Evolutionary conservation across 2,888 invertebrate genomes (phyloP).

Genomic region (Lumbricus terrestris): DNA sequence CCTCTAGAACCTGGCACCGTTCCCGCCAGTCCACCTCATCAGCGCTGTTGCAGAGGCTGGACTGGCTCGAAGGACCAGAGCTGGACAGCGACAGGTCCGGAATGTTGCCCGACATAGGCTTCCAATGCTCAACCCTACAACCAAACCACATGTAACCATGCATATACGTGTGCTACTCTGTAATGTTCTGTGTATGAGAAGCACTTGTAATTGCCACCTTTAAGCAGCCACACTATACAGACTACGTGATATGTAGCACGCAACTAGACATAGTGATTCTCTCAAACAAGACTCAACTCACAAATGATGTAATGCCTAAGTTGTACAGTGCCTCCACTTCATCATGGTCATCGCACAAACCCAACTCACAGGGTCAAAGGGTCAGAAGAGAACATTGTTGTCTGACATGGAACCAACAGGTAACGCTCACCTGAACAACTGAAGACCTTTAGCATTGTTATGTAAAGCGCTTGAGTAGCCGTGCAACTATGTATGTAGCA

Average conservation of each 20-base stretch:
- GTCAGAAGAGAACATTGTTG: too few relatives aligned
- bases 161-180: not conserved
- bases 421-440: too few relatives aligned
- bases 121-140: not conserved
- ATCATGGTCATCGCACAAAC: too few relatives aligned
- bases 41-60: constrained; percentile 19
- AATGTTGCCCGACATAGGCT: constrained; percentile 11
- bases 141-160: not conserved
- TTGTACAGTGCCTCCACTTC: too few relatives aligned
- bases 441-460: not conserved
- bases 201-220: not conserved
- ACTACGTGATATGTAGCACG: too few relatives aligned
- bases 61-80: not conserved
- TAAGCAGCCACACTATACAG: not conserved
- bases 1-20: constrained; percentile 78
- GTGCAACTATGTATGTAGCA: too few relatives aligned
- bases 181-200: not conserved
- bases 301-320: too few relatives aligned
- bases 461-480: too few relatives aligned
- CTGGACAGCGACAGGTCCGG: constrained; percentile 9
- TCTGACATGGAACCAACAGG: too few relatives aligned
- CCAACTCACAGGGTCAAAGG: too few relatives aligned
- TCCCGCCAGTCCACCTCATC: constrained; percentile 78
- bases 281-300: too few relatives aligned
- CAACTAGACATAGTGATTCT: too few relatives aligned